Evolutionary conservation across 1,140 invertebrate species (phyloP), one percentile per base, ranked within the genome.

Genomic region (Drosophila ogumai): DNA sequence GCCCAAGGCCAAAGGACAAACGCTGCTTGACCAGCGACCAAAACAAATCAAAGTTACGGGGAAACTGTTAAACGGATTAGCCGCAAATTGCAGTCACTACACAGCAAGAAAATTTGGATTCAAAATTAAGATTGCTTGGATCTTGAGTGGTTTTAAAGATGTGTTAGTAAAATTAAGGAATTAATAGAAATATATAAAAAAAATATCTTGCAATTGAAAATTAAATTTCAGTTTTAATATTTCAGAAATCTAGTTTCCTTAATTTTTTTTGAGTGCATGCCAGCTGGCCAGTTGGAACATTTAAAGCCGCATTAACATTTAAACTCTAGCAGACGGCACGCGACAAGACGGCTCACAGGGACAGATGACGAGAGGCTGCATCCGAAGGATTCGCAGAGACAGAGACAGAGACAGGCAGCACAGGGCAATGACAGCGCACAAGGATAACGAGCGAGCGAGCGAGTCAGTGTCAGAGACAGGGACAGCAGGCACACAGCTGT

Each of bases 401-500:
- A 12, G 36, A 44, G 50, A 67, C 25, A 36, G 46, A 19, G 32
- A 46, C 44, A 9, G 46, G 15, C 46, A 31, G 15, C 38, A 36
- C 55, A 59, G 64, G 80, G 79, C 80, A 81, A 84, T 80, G 80
- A 84, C 84, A 90, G 63, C 69, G 63, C 52, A 67, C 78, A 80
- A 80, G 76, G 68, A 80, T 79, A 80, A 50, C 44, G 44, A 52
- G 34, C 34, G 52, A 38, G 52, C 34, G 19, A 38, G 13, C 1
- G 47, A 50, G 46, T 41, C 54, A 68, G 56, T 40, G 46, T 22
- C 36, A 54, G 22, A 34, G 40, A 31, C 9, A 49, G 47, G 9
- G 3, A 17, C 8, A 28, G 38, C 76, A 66, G 55, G 61, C 72
- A 63, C 77, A 86, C 87, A 91, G 87, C 87, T 91, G 87, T 84